A percentile compares a stretch with the other conserved stretches of the same genome.
Conservation (phyloP, 2,113 vertebrate genomes). For the Sebastes fasciatus region DNA sequence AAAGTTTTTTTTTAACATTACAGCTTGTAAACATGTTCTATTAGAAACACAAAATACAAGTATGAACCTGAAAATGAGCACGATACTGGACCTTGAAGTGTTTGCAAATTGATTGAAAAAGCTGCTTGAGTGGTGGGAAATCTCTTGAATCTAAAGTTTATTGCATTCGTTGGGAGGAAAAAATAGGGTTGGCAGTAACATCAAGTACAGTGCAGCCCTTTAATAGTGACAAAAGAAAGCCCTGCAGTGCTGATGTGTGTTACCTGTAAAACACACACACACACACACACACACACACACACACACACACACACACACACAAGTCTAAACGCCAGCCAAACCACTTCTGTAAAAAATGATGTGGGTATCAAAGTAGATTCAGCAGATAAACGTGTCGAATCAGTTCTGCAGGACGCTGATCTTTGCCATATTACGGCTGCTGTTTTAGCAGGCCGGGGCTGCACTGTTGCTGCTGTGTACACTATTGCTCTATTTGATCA, state of each 20-base stretch:
- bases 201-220: neutral
- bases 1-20: too few species aligned
- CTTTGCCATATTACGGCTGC: constrained; percentile 74
- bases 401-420: constrained; percentile 66
- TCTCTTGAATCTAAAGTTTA: neutral
- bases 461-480: constrained; percentile 75
- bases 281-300: neutral
- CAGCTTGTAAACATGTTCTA: too few species aligned
- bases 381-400: constrained; percentile 69
- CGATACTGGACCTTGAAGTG: too few species aligned
- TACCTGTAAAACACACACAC: neutral
- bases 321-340: neutral
- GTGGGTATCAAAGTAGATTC: constrained; percentile 49
- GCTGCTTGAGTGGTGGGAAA: neutral
- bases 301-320: neutral
- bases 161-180: neutral
- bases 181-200: neutral
- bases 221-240: neutral
- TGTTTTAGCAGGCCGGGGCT: constrained; percentile 65
- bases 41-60: too few species aligned
- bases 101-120: too few species aligned
- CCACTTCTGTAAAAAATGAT: neutral
- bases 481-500: constrained; percentile 78
- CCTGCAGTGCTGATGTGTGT: neutral
- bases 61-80: too few species aligned